Evolutionary conservation across 2,888 invertebrate genomes (phyloP), one percentile per base, ranked within the genome.

Genomic region (Hyppa rectilinea): DNA sequence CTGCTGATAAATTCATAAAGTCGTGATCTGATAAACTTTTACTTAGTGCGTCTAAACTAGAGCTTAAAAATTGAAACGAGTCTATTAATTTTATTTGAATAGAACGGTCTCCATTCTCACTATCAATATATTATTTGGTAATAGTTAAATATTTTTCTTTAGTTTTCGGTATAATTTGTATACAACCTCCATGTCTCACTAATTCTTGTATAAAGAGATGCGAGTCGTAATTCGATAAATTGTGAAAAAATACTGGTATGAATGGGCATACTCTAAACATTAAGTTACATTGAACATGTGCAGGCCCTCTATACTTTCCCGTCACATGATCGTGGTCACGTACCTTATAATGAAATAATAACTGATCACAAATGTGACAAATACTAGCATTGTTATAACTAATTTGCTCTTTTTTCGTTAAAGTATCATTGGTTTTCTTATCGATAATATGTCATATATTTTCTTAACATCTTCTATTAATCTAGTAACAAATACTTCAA

Each of bases 1-100:
- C 40, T 40, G 40, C 17, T 40, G 40, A 40, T 40, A 40, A 17
- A 14, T 14, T 12, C 12, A 38, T 38, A 38, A 38, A 38, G 14
- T 38, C 38, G 4, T 47, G n/a, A 36, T 52, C 38, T 38, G 26
- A 40, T 12, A 50, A 29, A 38, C 38, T 62, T 38, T 50, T 52
- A 29, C 38, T 38, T 38, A 62, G 38, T 38, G 49, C 49, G 29
- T 62, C 61, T 50, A 62, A 40, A 62, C 61, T 62, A 26, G 61
- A 49, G 4, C 50, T 49, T 40, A 62, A 29, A n/a, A 61, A 61
- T 14, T 49, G 34, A 49, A 31, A 61, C 2, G 61, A 61, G 49
- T 61, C 60, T 26, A 56, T 56, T 7, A 56, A 38, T 38, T 56
- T 38, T 38, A 56, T 56, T 56, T 56, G 38, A 26, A 56, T 38